Evolutionary conservation across 2,888 invertebrate genomes (phyloP).

Genomic region (Dascillus cervinus): DNA sequence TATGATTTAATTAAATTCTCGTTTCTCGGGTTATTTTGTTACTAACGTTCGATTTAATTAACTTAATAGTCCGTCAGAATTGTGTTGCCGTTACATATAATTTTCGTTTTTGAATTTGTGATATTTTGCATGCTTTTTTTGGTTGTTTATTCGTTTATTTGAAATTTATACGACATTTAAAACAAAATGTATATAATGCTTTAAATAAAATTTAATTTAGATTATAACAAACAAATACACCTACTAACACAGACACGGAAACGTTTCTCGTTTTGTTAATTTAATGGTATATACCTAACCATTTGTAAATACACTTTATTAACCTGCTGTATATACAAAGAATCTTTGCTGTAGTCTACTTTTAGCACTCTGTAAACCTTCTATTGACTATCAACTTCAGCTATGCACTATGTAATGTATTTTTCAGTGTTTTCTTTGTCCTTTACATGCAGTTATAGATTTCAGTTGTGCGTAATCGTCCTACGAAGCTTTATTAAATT

Average conservation of each 20-base stretch:
- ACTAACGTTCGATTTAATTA: too few species aligned
- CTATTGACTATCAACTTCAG: constrained; percentile 16
- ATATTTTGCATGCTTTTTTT: constrained; percentile 15
- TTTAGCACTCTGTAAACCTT: constrained; percentile 14
- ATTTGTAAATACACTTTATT: constrained; percentile 13
- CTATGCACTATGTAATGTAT: constrained; percentile 16
- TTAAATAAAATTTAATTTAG: too few species aligned
- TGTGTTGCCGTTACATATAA: constrained; percentile 17
- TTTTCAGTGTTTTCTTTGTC: too few species aligned
- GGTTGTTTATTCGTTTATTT: constrained; percentile 3
- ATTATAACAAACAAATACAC: too few species aligned
- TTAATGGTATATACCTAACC: constrained; percentile 9
- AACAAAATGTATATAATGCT: too few species aligned
- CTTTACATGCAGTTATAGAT: too few species aligned
- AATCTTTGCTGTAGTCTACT: constrained; percentile 13
- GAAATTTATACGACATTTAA: too few species aligned
- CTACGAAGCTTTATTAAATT: too few species aligned
- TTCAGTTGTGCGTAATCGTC: too few species aligned
- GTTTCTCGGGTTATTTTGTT: too few species aligned
- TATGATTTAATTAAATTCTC: too few species aligned
- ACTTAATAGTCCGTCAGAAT: too few species aligned
- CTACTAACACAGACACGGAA: constrained; percentile 13
- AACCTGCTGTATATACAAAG: constrained; percentile 15
- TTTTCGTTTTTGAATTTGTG: constrained; percentile 13
- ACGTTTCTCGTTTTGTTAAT: constrained; percentile 13